These are phyloP conservation scores for Cyprinodon brontotheroides DNA, from an alignment of 2,113 vertebrate genomes.

Conservation along the genomic window DNA sequence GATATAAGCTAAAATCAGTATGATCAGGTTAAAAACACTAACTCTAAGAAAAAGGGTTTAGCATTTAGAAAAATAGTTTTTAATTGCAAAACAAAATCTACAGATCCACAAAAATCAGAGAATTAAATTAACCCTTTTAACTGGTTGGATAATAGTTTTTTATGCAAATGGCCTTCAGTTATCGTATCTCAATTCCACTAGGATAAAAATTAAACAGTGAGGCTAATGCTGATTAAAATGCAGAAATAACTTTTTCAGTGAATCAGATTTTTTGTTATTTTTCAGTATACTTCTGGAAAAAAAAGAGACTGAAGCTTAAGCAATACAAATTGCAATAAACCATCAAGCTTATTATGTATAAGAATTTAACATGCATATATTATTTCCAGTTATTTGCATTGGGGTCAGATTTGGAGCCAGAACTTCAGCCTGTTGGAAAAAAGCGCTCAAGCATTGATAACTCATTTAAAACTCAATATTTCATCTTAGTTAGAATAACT, in stretches of 20 bases:
- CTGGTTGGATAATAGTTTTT: neutral
- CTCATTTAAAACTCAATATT: neutral
- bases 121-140: neutral
- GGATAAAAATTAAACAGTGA: neutral
- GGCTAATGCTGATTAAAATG: neutral
- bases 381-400: neutral
- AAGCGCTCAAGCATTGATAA: constrained; percentile 37
- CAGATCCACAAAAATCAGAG: neutral
- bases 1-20: no score
- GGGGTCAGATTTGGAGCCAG: neutral
- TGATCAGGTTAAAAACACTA: no score
- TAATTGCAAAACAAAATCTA: neutral
- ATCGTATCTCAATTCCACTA: neutral
- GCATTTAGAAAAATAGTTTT: no score
- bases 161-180: neutral
- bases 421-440: neutral
- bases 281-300: no score
- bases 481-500: constrained; percentile 13
- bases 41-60: no score
- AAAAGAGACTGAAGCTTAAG: no score
- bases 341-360: constrained; percentile 27
- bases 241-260: neutral
- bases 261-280: no score
- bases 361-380: neutral
- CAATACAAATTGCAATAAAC: no score